Conservation (phyloP, 2,797 vertebrate genomes). For the Coregonus suidteri region DNA sequence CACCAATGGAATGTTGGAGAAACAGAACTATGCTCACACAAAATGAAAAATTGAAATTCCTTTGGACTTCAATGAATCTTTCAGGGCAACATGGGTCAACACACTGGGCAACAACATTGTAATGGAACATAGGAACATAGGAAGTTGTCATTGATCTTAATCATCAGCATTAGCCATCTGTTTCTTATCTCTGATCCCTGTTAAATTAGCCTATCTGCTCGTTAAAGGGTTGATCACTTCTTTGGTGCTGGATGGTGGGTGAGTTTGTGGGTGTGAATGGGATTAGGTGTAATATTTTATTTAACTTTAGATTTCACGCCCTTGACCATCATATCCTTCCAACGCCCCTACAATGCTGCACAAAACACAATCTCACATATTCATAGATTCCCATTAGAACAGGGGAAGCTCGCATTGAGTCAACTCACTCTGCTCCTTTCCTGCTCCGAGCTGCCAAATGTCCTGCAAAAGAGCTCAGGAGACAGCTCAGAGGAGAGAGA, state of each 20-base stretch:
- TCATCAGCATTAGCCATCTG: too few relatives aligned
- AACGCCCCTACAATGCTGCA: constrained; percentile 7
- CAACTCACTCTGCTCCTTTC: constrained; percentile 52
- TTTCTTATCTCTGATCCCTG: constrained; percentile 1
- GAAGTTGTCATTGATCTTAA: too few relatives aligned
- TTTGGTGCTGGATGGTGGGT: constrained; percentile 7
- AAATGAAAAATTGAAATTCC: neutral
- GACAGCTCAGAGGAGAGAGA: constrained; percentile 23
- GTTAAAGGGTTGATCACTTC: neutral
- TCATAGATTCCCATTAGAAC: constrained; percentile 30
- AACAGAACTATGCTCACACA: constrained; percentile 13
- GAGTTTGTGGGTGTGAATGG: neutral
- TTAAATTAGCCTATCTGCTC: constrained; percentile 1
- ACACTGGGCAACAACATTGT: neutral
- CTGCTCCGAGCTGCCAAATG: constrained; percentile 15
- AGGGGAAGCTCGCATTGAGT: constrained; percentile 57
- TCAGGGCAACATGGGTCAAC: neutral
- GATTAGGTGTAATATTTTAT: neutral
- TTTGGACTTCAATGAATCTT: neutral
- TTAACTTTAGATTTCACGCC: constrained; percentile 4
- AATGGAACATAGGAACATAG: neutral
- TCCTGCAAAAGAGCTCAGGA: constrained; percentile 24
- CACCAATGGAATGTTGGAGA: constrained; percentile 35
- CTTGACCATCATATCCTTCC: neutral
- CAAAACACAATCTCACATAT: constrained; percentile 52